These are phyloP conservation scores for Catharus minimus DNA, from an alignment of 2,113 vertebrate genomes.

Conservation along the genomic window DNA sequence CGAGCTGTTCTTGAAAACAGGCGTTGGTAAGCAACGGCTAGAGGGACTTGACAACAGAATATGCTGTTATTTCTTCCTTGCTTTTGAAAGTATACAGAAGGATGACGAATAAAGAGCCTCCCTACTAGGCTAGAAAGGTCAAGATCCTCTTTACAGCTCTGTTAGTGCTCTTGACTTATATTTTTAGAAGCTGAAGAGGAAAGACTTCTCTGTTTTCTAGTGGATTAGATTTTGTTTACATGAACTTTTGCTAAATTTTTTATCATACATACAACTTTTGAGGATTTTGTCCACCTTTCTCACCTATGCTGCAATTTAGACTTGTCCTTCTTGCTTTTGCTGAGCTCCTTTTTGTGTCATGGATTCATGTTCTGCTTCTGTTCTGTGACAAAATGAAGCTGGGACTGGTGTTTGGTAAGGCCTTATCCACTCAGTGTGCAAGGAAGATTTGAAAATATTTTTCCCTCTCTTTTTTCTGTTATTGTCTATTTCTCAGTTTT, in stretches of 20 bases:
- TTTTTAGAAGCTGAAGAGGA: background rate
- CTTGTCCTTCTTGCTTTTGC: background rate
- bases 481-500: background rate
- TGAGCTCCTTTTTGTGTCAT: background rate
- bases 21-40: background rate
- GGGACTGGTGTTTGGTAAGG: background rate
- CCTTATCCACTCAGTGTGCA: background rate
- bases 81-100: background rate
- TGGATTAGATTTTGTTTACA: background rate
- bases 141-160: background rate
- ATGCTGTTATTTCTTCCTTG: background rate
- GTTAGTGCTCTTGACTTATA: background rate
- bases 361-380: background rate
- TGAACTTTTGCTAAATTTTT: background rate
- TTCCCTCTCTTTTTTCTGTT: background rate
- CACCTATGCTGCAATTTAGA: background rate
- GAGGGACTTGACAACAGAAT: background rate
- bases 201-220: background rate
- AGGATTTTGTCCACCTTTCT: background rate
- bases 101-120: background rate
- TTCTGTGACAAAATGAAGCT: background rate
- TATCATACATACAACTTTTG: background rate
- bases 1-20: background rate
- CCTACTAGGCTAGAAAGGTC: constrained; percentile 9
- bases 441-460: background rate